Evolutionary conservation across 2,113 vertebrate species (phyloP).

Genomic region (Pica pica): DNA sequence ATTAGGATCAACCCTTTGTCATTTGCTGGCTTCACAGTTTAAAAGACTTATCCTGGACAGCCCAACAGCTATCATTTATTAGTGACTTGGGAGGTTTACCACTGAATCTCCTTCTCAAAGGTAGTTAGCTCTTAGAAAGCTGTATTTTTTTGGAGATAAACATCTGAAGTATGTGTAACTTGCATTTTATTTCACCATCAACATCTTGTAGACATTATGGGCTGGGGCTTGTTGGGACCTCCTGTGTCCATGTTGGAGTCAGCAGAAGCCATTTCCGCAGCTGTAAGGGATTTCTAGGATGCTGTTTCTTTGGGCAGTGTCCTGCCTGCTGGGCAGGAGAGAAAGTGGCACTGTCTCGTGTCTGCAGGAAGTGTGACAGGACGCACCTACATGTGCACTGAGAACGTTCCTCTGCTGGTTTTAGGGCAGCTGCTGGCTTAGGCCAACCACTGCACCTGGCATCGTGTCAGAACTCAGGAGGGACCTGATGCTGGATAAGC

Average conservation of each 20-base stretch:
- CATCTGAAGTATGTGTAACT: neutral
- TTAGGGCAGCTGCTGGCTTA: neutral
- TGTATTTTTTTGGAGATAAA: neutral
- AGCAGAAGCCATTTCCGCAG: neutral
- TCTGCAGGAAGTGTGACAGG: neutral
- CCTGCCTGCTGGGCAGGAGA: neutral
- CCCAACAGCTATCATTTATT: neutral
- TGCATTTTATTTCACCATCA: neutral
- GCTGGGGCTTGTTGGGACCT: neutral
- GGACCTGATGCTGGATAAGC: neutral
- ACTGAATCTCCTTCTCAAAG: neutral
- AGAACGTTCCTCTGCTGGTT: neutral
- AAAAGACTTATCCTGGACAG: neutral
- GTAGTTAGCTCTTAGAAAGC: neutral
- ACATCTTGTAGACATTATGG: neutral
- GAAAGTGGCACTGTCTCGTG: neutral
- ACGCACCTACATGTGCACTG: neutral
- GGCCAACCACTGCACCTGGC: neutral
- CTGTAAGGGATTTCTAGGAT: neutral
- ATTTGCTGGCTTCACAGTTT: neutral
- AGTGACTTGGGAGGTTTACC: neutral
- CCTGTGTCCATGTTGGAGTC: neutral
- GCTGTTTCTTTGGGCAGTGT: neutral
- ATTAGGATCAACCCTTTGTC: neutral
- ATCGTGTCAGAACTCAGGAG: neutral